phyloP scores from a whole-genome alignment of 2,888 invertebrate species.

The Micropterix aruncella region DNA sequence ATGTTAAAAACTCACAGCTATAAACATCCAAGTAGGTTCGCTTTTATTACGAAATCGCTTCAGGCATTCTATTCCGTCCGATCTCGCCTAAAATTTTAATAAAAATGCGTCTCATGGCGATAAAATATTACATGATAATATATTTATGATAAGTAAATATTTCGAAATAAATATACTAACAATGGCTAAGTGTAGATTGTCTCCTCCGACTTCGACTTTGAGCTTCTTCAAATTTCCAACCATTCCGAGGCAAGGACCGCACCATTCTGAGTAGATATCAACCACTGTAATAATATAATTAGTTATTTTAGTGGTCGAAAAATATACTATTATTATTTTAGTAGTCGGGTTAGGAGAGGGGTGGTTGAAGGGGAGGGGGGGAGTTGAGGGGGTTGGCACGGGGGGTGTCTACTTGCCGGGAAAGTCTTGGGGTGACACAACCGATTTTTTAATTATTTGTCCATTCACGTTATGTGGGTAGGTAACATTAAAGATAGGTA shows the following conservation, averaged over 20 bases:
- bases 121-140: conserved; percentile 6
- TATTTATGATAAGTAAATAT: no score
- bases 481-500: no score
- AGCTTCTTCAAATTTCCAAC: conserved; percentile 69
- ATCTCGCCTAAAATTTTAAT: conserved; percentile 44
- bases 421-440: no score
- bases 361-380: no score
- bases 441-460: no score
- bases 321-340: no score
- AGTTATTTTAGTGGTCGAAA: no score
- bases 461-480: no score
- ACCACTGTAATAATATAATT: conserved; percentile 40
- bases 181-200: conserved; percentile 62
- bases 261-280: conserved; percentile 86
- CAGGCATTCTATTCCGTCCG: conserved; percentile 60
- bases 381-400: no score
- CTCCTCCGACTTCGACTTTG: conserved; percentile 79
- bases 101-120: conserved; percentile 1
- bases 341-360: no score
- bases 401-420: no score
- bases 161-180: conserved; percentile 33
- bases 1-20: no score
- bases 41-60: conserved; percentile 68
- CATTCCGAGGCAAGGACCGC: conserved; percentile 81
- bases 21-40: conserved; percentile 85